Percentiles rank a stretch among this genome's conserved stretches.
Evolutionary conservation across 2,113 vertebrate species (phyloP).

Genomic region (Zootoca vivipara): DNA sequence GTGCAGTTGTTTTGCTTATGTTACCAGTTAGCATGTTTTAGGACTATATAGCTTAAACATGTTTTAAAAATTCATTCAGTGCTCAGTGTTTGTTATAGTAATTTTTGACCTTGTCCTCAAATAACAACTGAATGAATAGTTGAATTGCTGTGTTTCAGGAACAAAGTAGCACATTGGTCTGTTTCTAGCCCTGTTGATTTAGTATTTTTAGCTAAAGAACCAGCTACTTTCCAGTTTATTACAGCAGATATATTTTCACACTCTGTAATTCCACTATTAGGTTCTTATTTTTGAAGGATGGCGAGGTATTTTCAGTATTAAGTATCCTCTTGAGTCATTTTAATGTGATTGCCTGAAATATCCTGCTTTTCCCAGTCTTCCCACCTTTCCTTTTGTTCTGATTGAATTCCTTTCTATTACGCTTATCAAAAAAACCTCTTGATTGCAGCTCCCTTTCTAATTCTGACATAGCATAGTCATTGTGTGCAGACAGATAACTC

Average conservation of each 20-base stretch:
- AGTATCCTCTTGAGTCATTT: not conserved
- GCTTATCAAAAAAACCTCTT: not conserved
- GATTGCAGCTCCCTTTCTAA: not conserved
- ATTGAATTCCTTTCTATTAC: not conserved
- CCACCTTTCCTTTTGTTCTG: conserved; percentile 7
- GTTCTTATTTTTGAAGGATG: not conserved
- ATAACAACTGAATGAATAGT: conserved; percentile 51
- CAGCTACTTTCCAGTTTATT: not conserved
- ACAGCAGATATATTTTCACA: not conserved
- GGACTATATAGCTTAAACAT: not conserved
- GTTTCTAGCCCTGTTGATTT: conserved; percentile 17
- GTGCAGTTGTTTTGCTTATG: not conserved
- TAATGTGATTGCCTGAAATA: not conserved
- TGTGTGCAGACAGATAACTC: not conserved
- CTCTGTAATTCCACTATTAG: not conserved
- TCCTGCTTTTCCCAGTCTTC: not conserved
- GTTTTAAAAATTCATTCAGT: conserved; percentile 31
- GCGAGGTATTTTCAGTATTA: not conserved
- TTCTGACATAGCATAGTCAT: conserved; percentile 3
- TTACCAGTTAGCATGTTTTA: not conserved
- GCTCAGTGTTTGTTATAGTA: conserved; percentile 54
- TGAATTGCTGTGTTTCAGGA: conserved; percentile 62
- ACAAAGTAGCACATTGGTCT: conserved; percentile 54
- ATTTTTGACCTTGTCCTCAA: conserved; percentile 62
- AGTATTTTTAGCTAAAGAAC: conserved; percentile 6